phyloP scores from a whole-genome alignment of 2,888 invertebrate genomes.

The Tetrapedia diversipes region DNA sequence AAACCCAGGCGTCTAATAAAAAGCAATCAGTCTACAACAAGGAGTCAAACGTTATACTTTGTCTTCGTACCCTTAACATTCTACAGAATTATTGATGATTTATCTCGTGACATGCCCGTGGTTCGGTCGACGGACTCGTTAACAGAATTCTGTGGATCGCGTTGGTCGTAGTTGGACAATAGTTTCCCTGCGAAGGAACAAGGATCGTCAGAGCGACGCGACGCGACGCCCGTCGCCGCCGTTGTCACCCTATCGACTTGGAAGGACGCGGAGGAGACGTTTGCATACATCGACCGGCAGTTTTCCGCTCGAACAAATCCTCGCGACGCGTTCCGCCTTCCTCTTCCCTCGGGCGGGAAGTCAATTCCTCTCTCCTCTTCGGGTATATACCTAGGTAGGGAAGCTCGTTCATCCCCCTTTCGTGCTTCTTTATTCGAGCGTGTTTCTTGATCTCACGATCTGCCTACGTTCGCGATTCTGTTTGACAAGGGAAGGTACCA shows the following conservation, averaged over 20 bases:
- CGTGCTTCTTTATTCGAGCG: slow-evolving; percentile 47
- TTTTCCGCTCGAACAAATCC: slow-evolving; percentile 82
- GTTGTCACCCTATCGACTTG: slow-evolving; percentile 82
- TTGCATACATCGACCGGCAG: slow-evolving; percentile 82
- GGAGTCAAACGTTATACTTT: too few species aligned
- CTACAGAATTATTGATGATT: too few species aligned
- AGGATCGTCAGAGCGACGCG: slow-evolving; percentile 49
- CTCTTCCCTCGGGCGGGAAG: slow-evolving; percentile 58
- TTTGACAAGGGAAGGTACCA: not conserved
- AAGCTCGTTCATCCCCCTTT: slow-evolving; percentile 22
- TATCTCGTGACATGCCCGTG: too few species aligned
- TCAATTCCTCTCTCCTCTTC: slow-evolving; percentile 60
- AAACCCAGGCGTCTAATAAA: too few species aligned
- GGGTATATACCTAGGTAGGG: slow-evolving; percentile 8
- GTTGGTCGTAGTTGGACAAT: slow-evolving; percentile 60
- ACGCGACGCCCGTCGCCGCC: too few species aligned
- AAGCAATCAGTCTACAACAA: too few species aligned
- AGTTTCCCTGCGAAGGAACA: slow-evolving; percentile 41
- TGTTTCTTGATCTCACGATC: slow-evolving; percentile 55
- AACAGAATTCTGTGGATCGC: too few species aligned
- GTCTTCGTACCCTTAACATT: too few species aligned
- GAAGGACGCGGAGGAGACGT: slow-evolving; percentile 78
- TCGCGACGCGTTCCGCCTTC: slow-evolving; percentile 64
- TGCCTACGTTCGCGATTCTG: slow-evolving; percentile 50
- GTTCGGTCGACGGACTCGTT: slow-evolving; percentile 28